These are phyloP conservation scores for Microchirus variegatus DNA, from an alignment of 2,797 vertebrate genomes.

Conservation along the genomic window DNA sequence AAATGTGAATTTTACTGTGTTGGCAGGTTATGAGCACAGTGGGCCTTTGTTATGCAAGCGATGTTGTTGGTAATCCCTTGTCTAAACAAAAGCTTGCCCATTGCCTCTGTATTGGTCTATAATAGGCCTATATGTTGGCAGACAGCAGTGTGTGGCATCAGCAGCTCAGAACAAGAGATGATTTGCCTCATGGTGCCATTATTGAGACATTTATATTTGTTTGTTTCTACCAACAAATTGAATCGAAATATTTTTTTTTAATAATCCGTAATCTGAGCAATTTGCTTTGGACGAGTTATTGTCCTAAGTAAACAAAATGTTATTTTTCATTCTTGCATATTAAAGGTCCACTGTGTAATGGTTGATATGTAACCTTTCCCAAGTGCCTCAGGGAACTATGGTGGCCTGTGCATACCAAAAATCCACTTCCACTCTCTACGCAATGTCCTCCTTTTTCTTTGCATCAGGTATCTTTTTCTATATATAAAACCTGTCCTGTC, in stretches of 20 bases:
- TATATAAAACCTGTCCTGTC: too few species aligned
- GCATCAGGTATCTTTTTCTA: too few species aligned
- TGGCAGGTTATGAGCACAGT: constrained; percentile 18
- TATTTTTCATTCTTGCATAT: neutral
- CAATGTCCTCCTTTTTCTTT: too few species aligned
- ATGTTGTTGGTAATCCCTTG: constrained; percentile 21
- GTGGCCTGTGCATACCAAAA: too few species aligned
- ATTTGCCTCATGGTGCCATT: constrained; percentile 18
- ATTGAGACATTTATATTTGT: neutral
- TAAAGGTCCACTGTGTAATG: too few species aligned
- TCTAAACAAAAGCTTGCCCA: constrained; percentile 30
- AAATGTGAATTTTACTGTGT: neutral
- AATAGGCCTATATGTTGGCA: constrained; percentile 39
- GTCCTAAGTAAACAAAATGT: neutral
- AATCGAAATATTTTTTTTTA: neutral
- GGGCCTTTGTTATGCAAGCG: constrained; percentile 15
- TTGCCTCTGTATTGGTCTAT: constrained; percentile 31
- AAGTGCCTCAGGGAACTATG: too few species aligned
- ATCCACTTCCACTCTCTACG: too few species aligned
- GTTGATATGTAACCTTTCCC: too few species aligned
- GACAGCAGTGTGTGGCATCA: constrained; percentile 23
- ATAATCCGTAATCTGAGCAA: neutral
- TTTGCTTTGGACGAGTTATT: neutral
- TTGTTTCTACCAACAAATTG: neutral
- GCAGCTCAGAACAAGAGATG: constrained; percentile 18